These are phyloP conservation scores for Anagrus nilaparvatae DNA, from an alignment of 1,140 invertebrate genomes.

Conservation along the genomic window DNA sequence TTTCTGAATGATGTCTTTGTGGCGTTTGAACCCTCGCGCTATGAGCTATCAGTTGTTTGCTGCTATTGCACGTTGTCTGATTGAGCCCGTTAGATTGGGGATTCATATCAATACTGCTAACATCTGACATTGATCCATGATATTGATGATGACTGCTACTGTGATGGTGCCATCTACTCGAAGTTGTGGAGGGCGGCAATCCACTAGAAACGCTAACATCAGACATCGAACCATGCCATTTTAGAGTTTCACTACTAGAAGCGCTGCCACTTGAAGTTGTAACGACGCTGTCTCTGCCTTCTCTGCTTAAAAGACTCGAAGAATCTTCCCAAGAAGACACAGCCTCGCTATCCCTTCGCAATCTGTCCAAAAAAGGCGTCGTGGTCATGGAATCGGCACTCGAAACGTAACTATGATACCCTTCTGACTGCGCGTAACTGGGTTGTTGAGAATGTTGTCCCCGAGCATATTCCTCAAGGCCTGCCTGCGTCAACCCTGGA, in stretches of 20 bases:
- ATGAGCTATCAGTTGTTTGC: constrained; percentile 62
- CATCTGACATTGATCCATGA: constrained; percentile 35
- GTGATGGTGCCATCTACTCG: constrained; percentile 34
- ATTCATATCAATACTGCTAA: constrained; percentile 30
- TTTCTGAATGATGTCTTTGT: constrained; percentile 71
- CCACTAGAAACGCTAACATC: constrained; percentile 59
- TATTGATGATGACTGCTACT: constrained; percentile 36
- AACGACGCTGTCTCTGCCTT: constrained; percentile 59
- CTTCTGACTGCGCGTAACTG: constrained; percentile 71
- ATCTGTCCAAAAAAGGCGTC: constrained; percentile 65
- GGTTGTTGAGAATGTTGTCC: constrained; percentile 63
- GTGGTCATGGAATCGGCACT: constrained; percentile 67
- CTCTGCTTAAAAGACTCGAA: constrained; percentile 29
- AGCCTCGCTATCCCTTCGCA: constrained; percentile 51
- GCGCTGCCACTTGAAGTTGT: constrained; percentile 56
- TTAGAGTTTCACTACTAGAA: constrained; percentile 70
- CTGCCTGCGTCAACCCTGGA: constrained; percentile 49
- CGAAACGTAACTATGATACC: constrained; percentile 72
- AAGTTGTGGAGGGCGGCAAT: constrained; percentile 26
- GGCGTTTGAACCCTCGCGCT: constrained; percentile 70
- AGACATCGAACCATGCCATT: constrained; percentile 72
- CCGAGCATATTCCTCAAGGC: constrained; percentile 60
- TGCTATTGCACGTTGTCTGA: constrained; percentile 19
- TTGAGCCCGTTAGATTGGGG: constrained; percentile 7
- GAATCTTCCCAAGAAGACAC: constrained; percentile 44